These are phyloP conservation scores for Pachypsylla venusta DNA, from an alignment of 1,140 invertebrate species.

Conservation along the genomic window DNA sequence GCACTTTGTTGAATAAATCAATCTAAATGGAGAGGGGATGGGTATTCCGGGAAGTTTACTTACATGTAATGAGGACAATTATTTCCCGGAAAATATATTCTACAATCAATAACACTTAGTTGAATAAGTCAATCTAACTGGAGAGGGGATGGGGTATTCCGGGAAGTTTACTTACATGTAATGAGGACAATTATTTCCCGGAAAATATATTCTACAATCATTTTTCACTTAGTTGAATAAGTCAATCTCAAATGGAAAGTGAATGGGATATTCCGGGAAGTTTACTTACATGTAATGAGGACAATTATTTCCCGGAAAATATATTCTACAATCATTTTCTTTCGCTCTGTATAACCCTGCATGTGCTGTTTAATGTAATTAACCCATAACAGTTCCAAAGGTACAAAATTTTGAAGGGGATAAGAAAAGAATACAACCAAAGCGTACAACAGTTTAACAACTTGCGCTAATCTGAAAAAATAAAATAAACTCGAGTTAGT, in stretches of 20 bases:
- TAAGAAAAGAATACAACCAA: slow-evolving; percentile 26
- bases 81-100: slow-evolving; percentile 47
- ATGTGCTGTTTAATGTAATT: slow-evolving; percentile 27
- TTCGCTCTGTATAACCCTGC: slow-evolving; percentile 46
- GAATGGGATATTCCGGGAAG: neutral
- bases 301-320: slow-evolving; percentile 45
- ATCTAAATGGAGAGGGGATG: no score
- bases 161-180: slow-evolving; percentile 49
- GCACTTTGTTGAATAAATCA: slow-evolving; percentile 43
- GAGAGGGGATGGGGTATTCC: no score
- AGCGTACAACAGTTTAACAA: slow-evolving; percentile 56
- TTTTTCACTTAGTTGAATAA: slow-evolving; percentile 39
- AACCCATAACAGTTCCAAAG: neutral
- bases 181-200: slow-evolving; percentile 47
- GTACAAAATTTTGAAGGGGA: slow-evolving; percentile 2
- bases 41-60: neutral
- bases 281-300: slow-evolving; percentile 59
- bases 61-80: slow-evolving; percentile 48
- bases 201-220: slow-evolving; percentile 44
- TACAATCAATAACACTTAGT: slow-evolving; percentile 37
- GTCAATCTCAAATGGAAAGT: no score
- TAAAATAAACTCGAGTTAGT: no score
- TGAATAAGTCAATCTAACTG: no score
- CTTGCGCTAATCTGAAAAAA: slow-evolving; percentile 45
- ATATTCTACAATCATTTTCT: slow-evolving; percentile 40